Base-by-base conservation (phyloP, 2,888 invertebrate species). In the Acronicta alni region DNA sequence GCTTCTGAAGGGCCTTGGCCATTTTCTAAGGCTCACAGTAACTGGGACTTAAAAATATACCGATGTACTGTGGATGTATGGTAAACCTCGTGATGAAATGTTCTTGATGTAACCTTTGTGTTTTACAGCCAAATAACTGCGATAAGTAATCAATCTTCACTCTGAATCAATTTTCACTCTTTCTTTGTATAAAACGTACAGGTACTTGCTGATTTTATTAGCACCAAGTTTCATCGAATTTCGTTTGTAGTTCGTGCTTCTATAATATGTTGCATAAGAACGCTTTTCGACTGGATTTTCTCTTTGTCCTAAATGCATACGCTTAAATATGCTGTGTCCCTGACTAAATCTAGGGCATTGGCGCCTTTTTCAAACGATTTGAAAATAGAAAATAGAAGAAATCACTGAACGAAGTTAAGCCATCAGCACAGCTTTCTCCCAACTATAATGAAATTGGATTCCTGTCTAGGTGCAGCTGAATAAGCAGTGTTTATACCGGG, bases 301-400 rank as follows among this genome's bases (percentile, higher is more conserved):
- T 20, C 16, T 30, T 45, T 45, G 44, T 17, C 16, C 30, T 3
- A 45, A 45, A 45, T 45, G 30, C 44, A 44, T 44, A 44, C 15
- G 16, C 30, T 45, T 32, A 45, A 45, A 17, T 8, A 45, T 45
- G 44, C 44, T 12, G 20, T n/a, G 2, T 30, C 16, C 15, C 44
- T n/a, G 44, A 17, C 30, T 7, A 2, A 45, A 45, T 45, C 9
- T 7, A 32, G 26, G n/a, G 20, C 16, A 10, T 17, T 18, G 10
- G 23, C 8, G n/a, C 30, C 10, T 32, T 61, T 44, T 9, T n/a
- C 9, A 4, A 64, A 42, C 2, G 18, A 8, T 4, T 35, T 2
- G 10, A 39, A 35, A 26, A 32, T 38, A 0, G 14, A 5, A 15
- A 32, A 12, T n/a, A 5, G 37, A 15, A 4, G 6, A 32, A 18